Evolutionary conservation across 2,113 vertebrate genomes (phyloP).

Genomic region (Clarias magur): DNA sequence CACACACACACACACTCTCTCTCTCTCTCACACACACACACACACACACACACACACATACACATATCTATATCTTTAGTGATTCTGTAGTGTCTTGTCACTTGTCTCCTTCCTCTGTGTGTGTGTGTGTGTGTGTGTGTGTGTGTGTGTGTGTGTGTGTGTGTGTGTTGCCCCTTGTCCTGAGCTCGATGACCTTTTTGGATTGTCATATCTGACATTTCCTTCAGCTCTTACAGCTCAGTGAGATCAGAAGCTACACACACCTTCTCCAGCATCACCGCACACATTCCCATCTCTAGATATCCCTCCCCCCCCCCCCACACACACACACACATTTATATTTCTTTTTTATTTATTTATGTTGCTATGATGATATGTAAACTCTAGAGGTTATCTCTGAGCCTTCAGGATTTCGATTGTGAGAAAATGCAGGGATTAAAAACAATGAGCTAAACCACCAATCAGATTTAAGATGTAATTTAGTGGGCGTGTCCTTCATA

Average conservation of each 20-base stretch:
- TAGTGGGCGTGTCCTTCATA: too few relatives aligned
- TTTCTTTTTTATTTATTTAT: too few relatives aligned
- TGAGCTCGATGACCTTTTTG: constrained; percentile 39
- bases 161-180: background rate
- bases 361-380: too few relatives aligned
- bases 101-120: background rate
- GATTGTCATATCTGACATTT: constrained; percentile 45
- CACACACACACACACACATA: background rate
- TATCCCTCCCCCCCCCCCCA: constrained; percentile 20
- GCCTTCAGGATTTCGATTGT: too few relatives aligned
- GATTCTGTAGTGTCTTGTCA: background rate
- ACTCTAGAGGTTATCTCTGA: too few relatives aligned
- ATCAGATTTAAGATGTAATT: too few relatives aligned
- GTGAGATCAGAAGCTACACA: background rate
- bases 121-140: constrained; percentile 14
- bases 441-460: too few relatives aligned
- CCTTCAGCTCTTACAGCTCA: constrained; percentile 4
- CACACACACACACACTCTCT: constrained; percentile 24
- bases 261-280: background rate
- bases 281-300: background rate
- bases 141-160: constrained; percentile 13
- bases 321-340: background rate
- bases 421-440: too few relatives aligned
- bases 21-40: background rate
- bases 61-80: background rate